Percentiles rank a stretch among this genome's conserved stretches.
phyloP scores from a whole-genome alignment of 53 echinoderm and acorn worm species.

The Apostichopus leukothele region DNA sequence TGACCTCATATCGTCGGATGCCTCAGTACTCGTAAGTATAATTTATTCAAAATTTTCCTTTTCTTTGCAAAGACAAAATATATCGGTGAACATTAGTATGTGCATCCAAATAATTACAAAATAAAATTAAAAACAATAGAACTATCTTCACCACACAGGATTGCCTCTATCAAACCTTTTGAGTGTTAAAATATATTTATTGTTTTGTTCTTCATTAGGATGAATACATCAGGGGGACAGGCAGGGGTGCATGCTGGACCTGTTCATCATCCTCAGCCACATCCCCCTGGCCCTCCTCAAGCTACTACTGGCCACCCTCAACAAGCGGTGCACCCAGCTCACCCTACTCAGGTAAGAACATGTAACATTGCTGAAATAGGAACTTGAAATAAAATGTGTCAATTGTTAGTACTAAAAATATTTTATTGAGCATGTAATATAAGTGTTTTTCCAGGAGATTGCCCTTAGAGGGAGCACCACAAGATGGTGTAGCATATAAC shows the following conservation, averaged over 20 bases:
- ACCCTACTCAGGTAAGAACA: slow-evolving; percentile 54
- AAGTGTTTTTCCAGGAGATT: too few species aligned
- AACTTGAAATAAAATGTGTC: too few species aligned
- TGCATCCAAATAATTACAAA: too few species aligned
- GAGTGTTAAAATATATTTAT: background rate
- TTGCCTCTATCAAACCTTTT: background rate
- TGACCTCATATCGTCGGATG: slow-evolving; percentile 21
- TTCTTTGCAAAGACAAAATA: too few species aligned
- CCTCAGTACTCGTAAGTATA: slow-evolving; percentile 23
- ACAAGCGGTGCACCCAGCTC: slow-evolving; percentile 69
- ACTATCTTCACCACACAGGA: too few species aligned
- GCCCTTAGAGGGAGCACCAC: too few species aligned
- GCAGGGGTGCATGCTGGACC: slow-evolving; percentile 76
- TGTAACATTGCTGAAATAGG: too few species aligned
- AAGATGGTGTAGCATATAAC: too few species aligned
- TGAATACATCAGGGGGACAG: slow-evolving; percentile 62
- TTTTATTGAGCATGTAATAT: too few species aligned
- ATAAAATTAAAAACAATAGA: too few species aligned
- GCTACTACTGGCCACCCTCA: slow-evolving; percentile 62
- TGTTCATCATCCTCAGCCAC: slow-evolving; percentile 66
- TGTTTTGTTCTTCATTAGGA: slow-evolving; percentile 25
- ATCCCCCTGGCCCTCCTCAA: slow-evolving; percentile 60
- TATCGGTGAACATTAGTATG: too few species aligned
- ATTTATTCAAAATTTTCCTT: background rate
- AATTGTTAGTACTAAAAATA: too few species aligned